phyloP scores from a whole-genome alignment of 2,113 vertebrate species.

The Onychostruthus taczanowskii region DNA sequence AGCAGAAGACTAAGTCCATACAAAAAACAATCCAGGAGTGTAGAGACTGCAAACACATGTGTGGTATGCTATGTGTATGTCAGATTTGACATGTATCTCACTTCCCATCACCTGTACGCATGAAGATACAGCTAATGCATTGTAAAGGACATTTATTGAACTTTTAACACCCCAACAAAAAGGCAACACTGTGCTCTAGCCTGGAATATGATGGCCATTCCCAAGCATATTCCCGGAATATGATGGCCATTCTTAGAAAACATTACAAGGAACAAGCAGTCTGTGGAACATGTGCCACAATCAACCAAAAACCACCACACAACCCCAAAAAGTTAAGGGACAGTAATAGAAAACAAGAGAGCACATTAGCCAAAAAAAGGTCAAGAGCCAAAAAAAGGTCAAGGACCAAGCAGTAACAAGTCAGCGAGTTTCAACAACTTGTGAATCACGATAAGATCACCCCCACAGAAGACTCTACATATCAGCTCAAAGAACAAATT shows the following conservation, averaged over 20 bases:
- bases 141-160: background rate
- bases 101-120: background rate
- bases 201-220: background rate
- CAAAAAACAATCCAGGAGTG: rapidly evolving
- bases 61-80: background rate
- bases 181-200: background rate
- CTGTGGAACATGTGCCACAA: rapidly evolving
- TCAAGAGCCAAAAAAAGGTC: background rate
- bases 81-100: background rate
- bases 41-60: rapidly evolving
- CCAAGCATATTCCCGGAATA: background rate
- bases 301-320: background rate
- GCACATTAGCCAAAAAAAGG: background rate
- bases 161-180: background rate
- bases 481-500: background rate
- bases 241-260: rapidly evolving
- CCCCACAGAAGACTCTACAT: background rate
- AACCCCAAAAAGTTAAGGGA: background rate
- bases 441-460: rapidly evolving
- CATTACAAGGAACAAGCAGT: background rate
- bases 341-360: background rate
- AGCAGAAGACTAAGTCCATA: background rate
- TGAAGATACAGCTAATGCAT: rapidly evolving
- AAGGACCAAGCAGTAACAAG: background rate
- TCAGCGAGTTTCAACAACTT: background rate